Base-by-base conservation (phyloP, 2,797 vertebrate species). In the Pagetopsis macropterus region DNA sequence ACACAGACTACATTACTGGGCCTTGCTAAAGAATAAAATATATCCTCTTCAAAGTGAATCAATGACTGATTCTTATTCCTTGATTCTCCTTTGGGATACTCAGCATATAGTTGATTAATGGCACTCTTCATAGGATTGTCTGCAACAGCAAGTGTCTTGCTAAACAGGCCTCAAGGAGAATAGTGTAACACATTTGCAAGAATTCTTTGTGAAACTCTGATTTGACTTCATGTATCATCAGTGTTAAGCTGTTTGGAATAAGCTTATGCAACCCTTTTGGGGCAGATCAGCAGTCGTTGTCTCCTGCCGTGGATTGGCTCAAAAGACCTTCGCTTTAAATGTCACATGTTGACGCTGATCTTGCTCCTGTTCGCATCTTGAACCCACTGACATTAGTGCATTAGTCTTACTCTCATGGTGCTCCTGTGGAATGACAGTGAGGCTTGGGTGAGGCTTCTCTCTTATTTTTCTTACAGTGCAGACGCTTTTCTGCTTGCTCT, bases 11-110 rank as follows among this genome's bases (percentile, higher is more conserved):
- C 59, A 73, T 82, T 55, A 50, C 9, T 43, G 9, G 51, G 40
- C 11, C 69, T 76, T 75, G n/a, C 23, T 40, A 50, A 60, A 31
- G 61, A 75, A 83, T 56, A 65, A 67, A 52, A 78, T 40, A 68
- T 65, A 44, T 51, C 17, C 48, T 73, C 70, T 82, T 77, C 71
- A 88, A 84, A 84, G 62, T 58, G 65, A 84, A 80, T 83, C 65
- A 43, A 72, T 62, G 79, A 68, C 23, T 16, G 45, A 65, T 70
- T 74, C 55, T 41, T 66, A 40, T 48, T 75, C 41, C 7, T 52
- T 46, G 54, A 77, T 54, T 71, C 51, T 48, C 55, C 50, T 72
- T 82, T 76, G 54, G 76, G 50, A 56, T 63, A 86, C 63, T 51
- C 58, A 59, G 66, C 59, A 60, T 75, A 66, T 33, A 33, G 59